A percentile compares a stretch with the other conserved stretches of the same genome.
phyloP scores from a whole-genome alignment of 1,140 invertebrate species.

The Panagrolaimus sp. region DNA sequence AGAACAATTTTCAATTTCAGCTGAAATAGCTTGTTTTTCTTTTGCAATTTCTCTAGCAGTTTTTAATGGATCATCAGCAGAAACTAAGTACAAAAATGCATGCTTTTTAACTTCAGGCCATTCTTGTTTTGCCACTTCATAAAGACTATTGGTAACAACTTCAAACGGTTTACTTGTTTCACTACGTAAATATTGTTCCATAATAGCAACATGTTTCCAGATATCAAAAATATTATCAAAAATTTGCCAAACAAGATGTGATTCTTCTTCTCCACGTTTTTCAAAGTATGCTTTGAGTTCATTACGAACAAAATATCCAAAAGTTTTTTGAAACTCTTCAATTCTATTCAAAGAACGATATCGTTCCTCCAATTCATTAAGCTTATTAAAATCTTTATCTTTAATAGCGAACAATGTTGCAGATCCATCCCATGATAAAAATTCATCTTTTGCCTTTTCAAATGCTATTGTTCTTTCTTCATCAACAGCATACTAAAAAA shows the following conservation, averaged over 20 bases:
- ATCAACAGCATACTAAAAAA: slow-evolving; percentile 2
- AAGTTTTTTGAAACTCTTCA: not conserved
- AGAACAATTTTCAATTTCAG: not conserved
- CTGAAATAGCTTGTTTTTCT: not conserved
- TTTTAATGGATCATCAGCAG: slow-evolving; percentile 6
- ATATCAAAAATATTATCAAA: slow-evolving; percentile 3
- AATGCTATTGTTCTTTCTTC: not conserved
- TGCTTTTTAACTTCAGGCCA: not conserved
- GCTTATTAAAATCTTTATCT: not conserved
- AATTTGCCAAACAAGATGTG: not conserved
- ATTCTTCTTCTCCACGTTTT: slow-evolving; percentile 1
- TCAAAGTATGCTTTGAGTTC: slow-evolving; percentile 9
- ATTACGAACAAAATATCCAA: not conserved
- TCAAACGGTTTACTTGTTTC: not conserved
- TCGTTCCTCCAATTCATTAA: not conserved
- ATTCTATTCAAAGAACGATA: not conserved
- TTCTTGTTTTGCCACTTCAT: not conserved
- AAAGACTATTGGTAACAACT: not conserved
- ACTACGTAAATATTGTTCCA: not conserved
- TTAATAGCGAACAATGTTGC: slow-evolving; percentile 1
- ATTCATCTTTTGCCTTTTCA: slow-evolving; percentile 5
- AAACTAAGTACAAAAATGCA: not conserved
- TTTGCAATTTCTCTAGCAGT: not conserved
- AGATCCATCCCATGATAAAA: slow-evolving; percentile 1
- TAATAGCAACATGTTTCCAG: not conserved